phyloP scores from a whole-genome alignment of 2,888 invertebrate species.

The Cybosia mesomella region DNA sequence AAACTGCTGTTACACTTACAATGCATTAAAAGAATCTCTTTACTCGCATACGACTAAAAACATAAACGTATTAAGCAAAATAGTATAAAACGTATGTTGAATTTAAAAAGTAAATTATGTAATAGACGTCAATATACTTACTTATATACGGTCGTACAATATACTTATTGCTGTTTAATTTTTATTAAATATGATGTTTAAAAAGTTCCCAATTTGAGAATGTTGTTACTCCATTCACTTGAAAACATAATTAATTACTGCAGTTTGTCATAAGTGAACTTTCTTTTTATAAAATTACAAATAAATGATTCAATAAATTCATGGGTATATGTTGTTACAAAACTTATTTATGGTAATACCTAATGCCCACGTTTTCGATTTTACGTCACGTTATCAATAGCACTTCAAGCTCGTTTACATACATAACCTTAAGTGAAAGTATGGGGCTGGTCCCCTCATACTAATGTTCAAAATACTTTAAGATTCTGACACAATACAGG shows the following conservation, averaged over 20 bases:
- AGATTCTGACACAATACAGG: conserved; percentile 80
- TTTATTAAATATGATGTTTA: background rate
- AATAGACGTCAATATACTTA: background rate
- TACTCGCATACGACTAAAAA: background rate
- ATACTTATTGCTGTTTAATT: background rate
- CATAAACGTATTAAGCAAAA: background rate
- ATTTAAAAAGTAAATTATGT: background rate
- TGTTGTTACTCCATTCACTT: conserved; percentile 7
- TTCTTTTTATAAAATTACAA: conserved; percentile 28
- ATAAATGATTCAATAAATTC: conserved; percentile 33
- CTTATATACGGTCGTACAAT: no score
- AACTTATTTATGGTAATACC: conserved; percentile 41
- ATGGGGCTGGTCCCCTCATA: conserved; percentile 76
- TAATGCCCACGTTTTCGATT: conserved; percentile 59
- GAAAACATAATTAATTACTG: conserved; percentile 15
- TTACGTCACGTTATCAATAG: conserved; percentile 82
- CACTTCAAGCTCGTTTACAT: conserved; percentile 80
- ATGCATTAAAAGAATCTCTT: conserved; percentile 1
- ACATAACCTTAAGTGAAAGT: conserved; percentile 86
- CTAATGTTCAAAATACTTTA: conserved; percentile 83
- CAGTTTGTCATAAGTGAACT: conserved; percentile 17
- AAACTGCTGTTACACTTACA: background rate
- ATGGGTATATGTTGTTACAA: conserved; percentile 41
- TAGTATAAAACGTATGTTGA: background rate
- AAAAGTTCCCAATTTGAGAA: background rate